phyloP scores from a whole-genome alignment of 2,888 invertebrate genomes.

The Nycteola revayana region DNA sequence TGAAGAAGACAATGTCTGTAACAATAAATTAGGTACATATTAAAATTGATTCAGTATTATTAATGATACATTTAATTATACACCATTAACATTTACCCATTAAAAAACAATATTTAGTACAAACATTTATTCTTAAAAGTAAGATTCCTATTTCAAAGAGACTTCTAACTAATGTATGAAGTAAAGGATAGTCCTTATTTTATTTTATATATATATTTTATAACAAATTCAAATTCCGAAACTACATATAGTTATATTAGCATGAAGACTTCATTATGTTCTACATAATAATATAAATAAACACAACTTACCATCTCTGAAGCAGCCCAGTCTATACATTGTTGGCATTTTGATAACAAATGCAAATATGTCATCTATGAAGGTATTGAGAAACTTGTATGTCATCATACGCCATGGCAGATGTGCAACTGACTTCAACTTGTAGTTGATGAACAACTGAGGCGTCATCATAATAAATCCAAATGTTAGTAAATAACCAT shows the following conservation, averaged over 20 bases:
- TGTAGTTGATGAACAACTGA: constrained; percentile 99
- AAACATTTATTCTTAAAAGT: too few relatives aligned
- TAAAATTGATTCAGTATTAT: too few relatives aligned
- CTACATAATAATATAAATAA: constrained; percentile 1
- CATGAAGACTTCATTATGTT: not conserved
- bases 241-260: too few relatives aligned
- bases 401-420: constrained; percentile 99
- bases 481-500: constrained; percentile 98
- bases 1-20: constrained; percentile 98
- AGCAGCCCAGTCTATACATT: constrained; percentile 98
- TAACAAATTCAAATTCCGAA: too few relatives aligned
- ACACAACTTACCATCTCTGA: constrained; percentile 93
- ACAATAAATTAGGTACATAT: constrained; percentile 22
- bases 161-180: too few relatives aligned
- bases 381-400: constrained; percentile 99
- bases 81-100: too few relatives aligned
- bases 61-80: too few relatives aligned
- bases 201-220: too few relatives aligned
- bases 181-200: too few relatives aligned
- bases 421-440: constrained; percentile 99
- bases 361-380: constrained; percentile 99
- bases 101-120: too few relatives aligned
- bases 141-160: too few relatives aligned
- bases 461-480: constrained; percentile 99
- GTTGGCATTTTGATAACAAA: constrained; percentile 99